Evolutionary conservation across 2,113 vertebrate species (phyloP), one percentile per base, ranked within the genome.

Genomic region (Trinectes maculatus): DNA sequence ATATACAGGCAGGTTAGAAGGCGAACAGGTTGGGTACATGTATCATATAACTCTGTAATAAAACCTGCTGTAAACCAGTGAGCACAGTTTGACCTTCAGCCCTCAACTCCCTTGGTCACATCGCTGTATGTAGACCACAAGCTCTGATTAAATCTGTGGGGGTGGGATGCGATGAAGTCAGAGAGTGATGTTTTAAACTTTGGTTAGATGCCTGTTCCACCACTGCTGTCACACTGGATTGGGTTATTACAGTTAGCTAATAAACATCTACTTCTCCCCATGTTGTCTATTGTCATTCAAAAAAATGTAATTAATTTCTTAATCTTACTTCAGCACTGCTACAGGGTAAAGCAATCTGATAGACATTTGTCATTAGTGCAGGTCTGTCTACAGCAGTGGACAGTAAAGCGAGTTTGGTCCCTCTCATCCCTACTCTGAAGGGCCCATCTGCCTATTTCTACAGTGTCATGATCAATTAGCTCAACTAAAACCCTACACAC

Each of bases 391-490:
- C 94, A 94, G 90, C 89, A 93, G 89, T 85, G 93, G 95, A 93
- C 88, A 86, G 92, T 93, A 93, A 94, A 92, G 92, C 91, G 92
- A 95, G 95, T 95, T 96, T 97, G 95, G 95, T 92, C 93, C 85
- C 87, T 92, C 94, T 95, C 94, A 94, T 96, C 94, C 94, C 94
- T 94, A 94, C 93, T 95, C 91, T 95, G 94, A 96, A 96, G 95
- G 94, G 92, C 95, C 95, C 91, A 91, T 92, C 93, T 93, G 91
- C 94, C 93, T 94, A 94, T 97, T 96, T 96, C 96, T 95, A 95
- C 94, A 90, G 88, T 94, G 94, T 95, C 94, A 94, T 95, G 95
- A 98, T 96, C 92, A 96, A 98, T 96, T 95, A 93, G 93, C 91
- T 94, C 94, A 94, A 96, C 95, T 95, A 95, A 95, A 95, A 93